These are phyloP conservation scores for Teleogryllus oceanicus DNA, from an alignment of 2,888 invertebrate species.

Conservation along the genomic window DNA sequence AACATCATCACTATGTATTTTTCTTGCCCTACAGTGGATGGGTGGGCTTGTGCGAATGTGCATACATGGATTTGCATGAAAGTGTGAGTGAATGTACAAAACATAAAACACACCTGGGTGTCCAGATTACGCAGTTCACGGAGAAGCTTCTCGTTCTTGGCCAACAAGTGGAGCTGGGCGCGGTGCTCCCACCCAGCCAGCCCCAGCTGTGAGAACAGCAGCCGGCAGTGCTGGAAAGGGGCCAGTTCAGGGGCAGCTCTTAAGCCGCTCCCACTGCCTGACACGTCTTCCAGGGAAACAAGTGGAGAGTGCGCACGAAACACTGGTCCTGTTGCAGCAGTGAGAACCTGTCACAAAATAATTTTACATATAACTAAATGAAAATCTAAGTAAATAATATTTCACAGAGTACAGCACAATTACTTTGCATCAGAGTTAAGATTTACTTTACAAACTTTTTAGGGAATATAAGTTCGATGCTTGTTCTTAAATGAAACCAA, in stretches of 20 bases:
- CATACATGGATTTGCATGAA: background rate
- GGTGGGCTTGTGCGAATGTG: background rate
- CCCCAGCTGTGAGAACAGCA: conserved; percentile 88
- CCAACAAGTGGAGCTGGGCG: conserved; percentile 76
- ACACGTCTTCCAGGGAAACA: background rate
- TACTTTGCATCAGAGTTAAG: too few relatives aligned
- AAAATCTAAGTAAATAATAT: too few relatives aligned
- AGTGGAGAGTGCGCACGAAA: background rate
- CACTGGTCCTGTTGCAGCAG: background rate
- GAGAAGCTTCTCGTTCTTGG: conserved; percentile 82
- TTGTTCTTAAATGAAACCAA: too few relatives aligned
- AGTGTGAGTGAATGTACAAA: background rate
- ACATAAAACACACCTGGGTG: conserved; percentile 58
- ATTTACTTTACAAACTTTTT: too few relatives aligned
- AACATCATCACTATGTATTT: too few relatives aligned
- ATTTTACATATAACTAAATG: too few relatives aligned
- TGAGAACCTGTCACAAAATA: background rate
- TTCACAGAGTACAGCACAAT: too few relatives aligned
- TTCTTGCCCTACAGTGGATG: too few relatives aligned
- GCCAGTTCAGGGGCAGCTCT: conserved; percentile 45
- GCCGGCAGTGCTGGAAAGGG: conserved; percentile 79
- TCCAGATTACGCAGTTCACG: conserved; percentile 91
- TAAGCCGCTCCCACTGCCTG: background rate
- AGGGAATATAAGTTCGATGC: too few relatives aligned
- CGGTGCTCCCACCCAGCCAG: conserved; percentile 86